phyloP scores from a whole-genome alignment of 30 jellyfish, hydroid and myxozoan species.

The Hydractinia symbiolongicarpus region DNA sequence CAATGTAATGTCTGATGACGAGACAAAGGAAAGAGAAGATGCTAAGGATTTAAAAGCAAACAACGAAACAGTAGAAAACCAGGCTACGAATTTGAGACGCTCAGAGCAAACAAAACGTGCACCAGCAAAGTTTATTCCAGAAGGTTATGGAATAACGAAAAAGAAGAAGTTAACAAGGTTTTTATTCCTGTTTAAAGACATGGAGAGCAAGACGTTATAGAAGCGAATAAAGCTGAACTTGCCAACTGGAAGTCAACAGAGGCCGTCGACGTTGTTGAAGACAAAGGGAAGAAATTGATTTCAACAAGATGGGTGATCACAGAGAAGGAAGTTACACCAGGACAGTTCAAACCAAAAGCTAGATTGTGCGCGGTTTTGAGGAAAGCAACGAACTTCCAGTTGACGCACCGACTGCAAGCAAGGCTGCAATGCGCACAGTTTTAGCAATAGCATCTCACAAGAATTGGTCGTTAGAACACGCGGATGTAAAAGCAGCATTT shows the following conservation, averaged over 20 bases:
- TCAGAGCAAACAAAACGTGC: slow-evolving; percentile 13
- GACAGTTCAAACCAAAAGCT: slow-evolving; percentile 26
- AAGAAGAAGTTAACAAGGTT: slow-evolving; percentile 12
- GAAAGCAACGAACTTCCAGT: not conserved
- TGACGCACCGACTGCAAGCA: too few relatives aligned
- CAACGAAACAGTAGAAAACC: too few relatives aligned
- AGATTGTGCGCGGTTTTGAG: too few relatives aligned
- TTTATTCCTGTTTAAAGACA: slow-evolving; percentile 4
- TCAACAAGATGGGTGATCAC: slow-evolving; percentile 22
- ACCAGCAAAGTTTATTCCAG: slow-evolving; percentile 13
- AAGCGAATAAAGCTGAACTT: slow-evolving; percentile 4
- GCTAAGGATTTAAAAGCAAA: too few relatives aligned
- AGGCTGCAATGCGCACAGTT: too few relatives aligned
- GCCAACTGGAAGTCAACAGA: slow-evolving; percentile 19
- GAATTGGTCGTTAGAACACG: too few relatives aligned
- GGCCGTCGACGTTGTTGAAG: slow-evolving; percentile 19
- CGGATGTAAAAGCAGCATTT: too few relatives aligned
- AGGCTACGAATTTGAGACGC: too few relatives aligned
- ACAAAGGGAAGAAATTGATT: slow-evolving; percentile 17
- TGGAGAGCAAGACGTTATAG: slow-evolving; percentile 4
- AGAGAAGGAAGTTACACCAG: slow-evolving; percentile 15
- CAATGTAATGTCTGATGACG: too few relatives aligned
- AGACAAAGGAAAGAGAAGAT: too few relatives aligned
- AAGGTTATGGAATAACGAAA: not conserved
- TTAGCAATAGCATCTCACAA: too few relatives aligned